Base-by-base conservation (phyloP, 2,888 invertebrate species). In the Panorpa germanica region DNA sequence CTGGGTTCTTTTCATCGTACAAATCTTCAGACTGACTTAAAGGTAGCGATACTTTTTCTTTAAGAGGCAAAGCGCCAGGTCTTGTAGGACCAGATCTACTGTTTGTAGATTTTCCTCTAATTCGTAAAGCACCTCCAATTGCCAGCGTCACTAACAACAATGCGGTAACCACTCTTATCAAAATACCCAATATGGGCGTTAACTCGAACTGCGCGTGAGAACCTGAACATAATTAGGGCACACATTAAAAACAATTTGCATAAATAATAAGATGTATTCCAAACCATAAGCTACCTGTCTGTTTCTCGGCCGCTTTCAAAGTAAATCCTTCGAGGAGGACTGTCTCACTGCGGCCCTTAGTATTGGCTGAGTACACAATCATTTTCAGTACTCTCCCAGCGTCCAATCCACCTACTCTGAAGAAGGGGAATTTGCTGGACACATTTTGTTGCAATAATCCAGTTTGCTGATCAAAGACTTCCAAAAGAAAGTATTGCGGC, bases 1-100 rank as follows among this genome's bases (percentile, higher is more conserved):
- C 85, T 16, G 85, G 85, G 59, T 85, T 85, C 51, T 74, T 76
- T 54, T 88, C 86, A 47, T 86, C 85, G 43, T 77, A 75, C 47
- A 77, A 68, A 46, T 74, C 75, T 39, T 76, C 72, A 12, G 70
- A 64, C 42, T 60, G 63, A 40, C 62, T 60, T 38, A 65, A 61
- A 40, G 72, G 71, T 48, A 72, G 55, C 32, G 69, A 62, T 37
- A 67, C 70, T 55, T 75, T 76, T 50, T 73, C 63, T 52, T 67
- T 69, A 45, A 65, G 61, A 41, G 63, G 59, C 40, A 67, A 57
- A 50, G 63, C 61, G 44, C 62, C 59, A 10, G 70, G 70, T 44
- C 71, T 58, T 44, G 65, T 60, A 47, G 66, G 59, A 40, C n/a
- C n/a, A n/a, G n/a, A n/a, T n/a, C n/a, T n/a, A n/a, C n/a, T n/a